Conservation (phyloP, 2,113 vertebrate genomes). For the Cavia porcellus region DNA sequence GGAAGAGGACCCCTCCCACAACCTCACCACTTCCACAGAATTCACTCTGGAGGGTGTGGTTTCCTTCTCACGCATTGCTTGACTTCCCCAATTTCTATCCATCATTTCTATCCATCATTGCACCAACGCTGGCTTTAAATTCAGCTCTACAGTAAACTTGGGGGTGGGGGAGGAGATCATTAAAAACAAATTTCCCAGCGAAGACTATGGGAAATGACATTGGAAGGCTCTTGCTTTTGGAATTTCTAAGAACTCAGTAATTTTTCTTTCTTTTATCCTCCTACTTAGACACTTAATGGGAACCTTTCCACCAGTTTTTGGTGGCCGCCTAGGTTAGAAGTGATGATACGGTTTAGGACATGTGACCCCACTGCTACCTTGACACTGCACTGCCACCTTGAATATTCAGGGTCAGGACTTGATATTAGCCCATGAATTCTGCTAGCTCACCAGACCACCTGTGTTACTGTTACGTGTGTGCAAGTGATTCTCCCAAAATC, state of each 20-base stretch:
- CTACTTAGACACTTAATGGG: background rate
- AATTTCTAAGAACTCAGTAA: background rate
- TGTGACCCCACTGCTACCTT: too few relatives aligned
- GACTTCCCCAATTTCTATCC: background rate
- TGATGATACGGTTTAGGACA: background rate
- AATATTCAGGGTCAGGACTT: background rate
- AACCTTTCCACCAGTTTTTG: background rate
- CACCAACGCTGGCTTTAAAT: background rate
- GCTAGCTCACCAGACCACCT: background rate
- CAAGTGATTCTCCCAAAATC: fast-evolving
- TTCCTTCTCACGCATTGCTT: background rate
- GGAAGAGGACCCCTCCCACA: fast-evolving
- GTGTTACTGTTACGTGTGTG: fast-evolving
- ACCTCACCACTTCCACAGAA: fast-evolving
- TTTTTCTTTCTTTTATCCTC: background rate
- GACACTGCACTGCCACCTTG: too few relatives aligned
- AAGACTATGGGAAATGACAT: background rate
- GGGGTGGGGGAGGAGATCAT: background rate
- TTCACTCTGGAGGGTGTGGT: background rate
- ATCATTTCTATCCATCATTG: background rate
- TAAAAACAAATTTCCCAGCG: background rate
- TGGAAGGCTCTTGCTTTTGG: background rate
- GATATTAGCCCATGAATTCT: fast-evolving
- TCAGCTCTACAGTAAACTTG: too few relatives aligned
- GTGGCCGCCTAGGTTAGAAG: background rate